Conservation (phyloP, 1,140 invertebrate species). For the Calosoma granatense region DNA sequence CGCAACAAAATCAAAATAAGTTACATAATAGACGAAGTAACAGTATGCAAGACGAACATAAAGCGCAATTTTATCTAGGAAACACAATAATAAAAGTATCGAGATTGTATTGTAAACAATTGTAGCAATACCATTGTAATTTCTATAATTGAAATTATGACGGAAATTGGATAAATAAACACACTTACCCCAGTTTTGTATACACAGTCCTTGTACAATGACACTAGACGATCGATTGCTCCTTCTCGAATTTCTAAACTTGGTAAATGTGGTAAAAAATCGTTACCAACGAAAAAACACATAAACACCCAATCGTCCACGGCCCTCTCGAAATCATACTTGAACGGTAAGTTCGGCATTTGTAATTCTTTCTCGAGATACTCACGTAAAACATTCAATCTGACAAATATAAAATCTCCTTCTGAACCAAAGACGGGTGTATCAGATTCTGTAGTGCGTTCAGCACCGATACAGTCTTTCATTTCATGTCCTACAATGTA, state of each 20-base stretch:
- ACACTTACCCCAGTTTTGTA: constrained; percentile 73
- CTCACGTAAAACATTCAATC: constrained; percentile 87
- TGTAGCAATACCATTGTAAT: constrained; percentile 11
- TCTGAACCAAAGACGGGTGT: constrained; percentile 49
- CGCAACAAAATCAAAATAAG: background rate
- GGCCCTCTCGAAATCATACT: constrained; percentile 79
- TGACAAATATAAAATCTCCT: constrained; percentile 79
- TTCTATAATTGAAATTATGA: too few species aligned
- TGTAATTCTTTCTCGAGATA: constrained; percentile 85
- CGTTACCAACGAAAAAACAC: constrained; percentile 99
- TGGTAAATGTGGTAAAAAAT: constrained; percentile 97
- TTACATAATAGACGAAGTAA: background rate
- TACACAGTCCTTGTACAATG: constrained; percentile 90
- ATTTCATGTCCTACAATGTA: constrained; percentile 81
- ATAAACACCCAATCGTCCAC: constrained; percentile 99
- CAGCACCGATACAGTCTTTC: constrained; percentile 79
- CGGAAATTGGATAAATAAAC: constrained; percentile 14
- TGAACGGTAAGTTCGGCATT: constrained; percentile 91
- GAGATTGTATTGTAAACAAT: background rate
- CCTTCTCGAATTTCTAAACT: constrained; percentile 97
- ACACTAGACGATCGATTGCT: constrained; percentile 91
- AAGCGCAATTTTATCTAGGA: background rate
- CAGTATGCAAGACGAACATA: background rate
- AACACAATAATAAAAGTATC: constrained; percentile 12
- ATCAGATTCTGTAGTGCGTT: constrained; percentile 22